phyloP scores from a whole-genome alignment of 2,888 invertebrate genomes.

The Leptopilina drosophilae region DNA sequence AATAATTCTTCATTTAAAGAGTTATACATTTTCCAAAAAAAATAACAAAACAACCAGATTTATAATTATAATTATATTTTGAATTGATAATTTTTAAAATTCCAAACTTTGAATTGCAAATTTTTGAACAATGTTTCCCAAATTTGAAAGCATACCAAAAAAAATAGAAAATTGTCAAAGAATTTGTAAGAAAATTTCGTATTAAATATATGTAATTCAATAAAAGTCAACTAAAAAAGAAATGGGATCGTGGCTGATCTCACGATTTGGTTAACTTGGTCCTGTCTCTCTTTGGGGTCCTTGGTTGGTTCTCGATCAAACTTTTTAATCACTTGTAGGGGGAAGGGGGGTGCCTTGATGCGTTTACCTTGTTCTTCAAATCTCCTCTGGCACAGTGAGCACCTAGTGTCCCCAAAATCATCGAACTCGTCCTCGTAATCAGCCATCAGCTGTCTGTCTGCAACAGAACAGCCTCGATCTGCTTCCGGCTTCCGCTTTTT shows the following conservation, averaged over 20 bases:
- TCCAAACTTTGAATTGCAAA: no score
- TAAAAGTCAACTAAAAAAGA: constrained; percentile 35
- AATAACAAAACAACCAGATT: no score
- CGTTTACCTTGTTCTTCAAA: constrained; percentile 87
- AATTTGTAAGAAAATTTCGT: no score
- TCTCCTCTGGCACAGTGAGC: constrained; percentile 87
- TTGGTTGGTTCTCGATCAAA: constrained; percentile 44
- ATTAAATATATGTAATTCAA: not conserved
- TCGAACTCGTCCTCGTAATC: constrained; percentile 80
- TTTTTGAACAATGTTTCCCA: not conserved
- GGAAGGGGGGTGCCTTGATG: constrained; percentile 47
- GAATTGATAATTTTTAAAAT: no score
- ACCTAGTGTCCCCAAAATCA: constrained; percentile 80
- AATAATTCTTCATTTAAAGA: no score
- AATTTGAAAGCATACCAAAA: constrained; percentile 2
- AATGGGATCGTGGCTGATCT: constrained; percentile 51
- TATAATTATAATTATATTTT: no score
- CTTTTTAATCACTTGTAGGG: constrained; percentile 44
- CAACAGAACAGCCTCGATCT: constrained; percentile 80
- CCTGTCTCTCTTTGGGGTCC: constrained; percentile 65
- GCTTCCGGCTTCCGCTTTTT: constrained; percentile 70
- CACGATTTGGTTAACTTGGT: constrained; percentile 72
- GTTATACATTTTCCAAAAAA: no score
- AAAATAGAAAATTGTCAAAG: no score
- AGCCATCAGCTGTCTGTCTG: constrained; percentile 83